Conservation (phyloP, 2,888 invertebrate species). For the Philopedon plagiatum region DNA sequence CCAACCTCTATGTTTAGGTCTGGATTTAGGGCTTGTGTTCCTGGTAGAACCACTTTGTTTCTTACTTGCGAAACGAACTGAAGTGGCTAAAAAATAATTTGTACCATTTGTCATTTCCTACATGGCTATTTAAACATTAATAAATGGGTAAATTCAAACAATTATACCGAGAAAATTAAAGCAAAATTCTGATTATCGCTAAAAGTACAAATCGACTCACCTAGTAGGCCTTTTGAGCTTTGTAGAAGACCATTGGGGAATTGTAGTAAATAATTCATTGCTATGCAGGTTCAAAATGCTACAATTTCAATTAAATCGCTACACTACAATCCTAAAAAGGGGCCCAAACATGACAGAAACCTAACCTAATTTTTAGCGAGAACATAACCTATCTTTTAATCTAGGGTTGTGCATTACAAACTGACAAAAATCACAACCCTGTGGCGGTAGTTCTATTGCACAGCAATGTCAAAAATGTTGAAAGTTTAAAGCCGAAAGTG, state of each 20-base stretch:
- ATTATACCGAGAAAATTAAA: no score
- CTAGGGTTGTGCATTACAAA: not conserved
- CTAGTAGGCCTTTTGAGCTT: slow-evolving; percentile 29
- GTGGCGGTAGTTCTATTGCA: not conserved
- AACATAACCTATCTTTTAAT: no score
- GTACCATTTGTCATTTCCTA: no score
- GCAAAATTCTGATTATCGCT: no score
- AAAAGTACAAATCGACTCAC: slow-evolving; percentile 17
- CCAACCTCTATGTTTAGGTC: slow-evolving; percentile 85
- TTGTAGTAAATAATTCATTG: slow-evolving; percentile 28
- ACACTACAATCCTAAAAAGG: no score
- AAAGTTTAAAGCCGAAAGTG: not conserved
- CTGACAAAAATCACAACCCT: not conserved
- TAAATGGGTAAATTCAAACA: no score
- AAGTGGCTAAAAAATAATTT: slow-evolving; percentile 22
- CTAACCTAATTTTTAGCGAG: not conserved
- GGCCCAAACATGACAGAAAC: not conserved
- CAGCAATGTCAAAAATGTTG: not conserved
- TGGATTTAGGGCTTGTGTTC: slow-evolving; percentile 77
- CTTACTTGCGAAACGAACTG: slow-evolving; percentile 77
- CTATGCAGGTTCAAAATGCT: not conserved
- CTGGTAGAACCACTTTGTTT: slow-evolving; percentile 82
- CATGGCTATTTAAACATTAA: no score
- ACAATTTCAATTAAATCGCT: no score
- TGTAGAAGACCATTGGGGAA: slow-evolving; percentile 21